phyloP scores from a whole-genome alignment of 1,140 invertebrate genomes.

The Dryas iulia region DNA sequence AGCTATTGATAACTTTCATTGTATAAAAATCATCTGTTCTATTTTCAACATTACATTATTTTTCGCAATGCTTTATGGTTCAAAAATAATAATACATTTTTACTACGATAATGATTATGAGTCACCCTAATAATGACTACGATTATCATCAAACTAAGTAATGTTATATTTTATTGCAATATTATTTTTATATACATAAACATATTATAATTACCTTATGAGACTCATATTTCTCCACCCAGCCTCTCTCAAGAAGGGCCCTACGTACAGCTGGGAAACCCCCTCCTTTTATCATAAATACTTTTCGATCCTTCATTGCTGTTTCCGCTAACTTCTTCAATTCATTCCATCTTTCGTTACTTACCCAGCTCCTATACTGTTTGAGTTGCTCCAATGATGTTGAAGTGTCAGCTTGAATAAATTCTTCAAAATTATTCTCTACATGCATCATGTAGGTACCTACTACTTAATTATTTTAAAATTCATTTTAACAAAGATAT shows the following conservation, averaged over 20 bases:
- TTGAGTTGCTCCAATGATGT: conserved; percentile 67
- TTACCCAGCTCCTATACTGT: conserved; percentile 73
- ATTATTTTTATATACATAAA: background rate
- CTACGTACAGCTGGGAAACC: conserved; percentile 79
- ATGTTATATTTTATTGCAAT: background rate
- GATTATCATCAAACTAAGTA: background rate
- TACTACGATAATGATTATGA: no score
- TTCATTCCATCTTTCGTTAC: conserved; percentile 75
- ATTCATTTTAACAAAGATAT: no score
- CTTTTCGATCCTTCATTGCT: conserved; percentile 74
- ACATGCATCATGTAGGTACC: no score
- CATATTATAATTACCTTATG: conserved; percentile 70
- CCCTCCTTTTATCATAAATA: conserved; percentile 79
- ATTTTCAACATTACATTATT: no score
- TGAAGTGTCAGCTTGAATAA: conserved; percentile 40
- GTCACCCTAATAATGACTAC: no score
- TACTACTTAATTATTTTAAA: background rate
- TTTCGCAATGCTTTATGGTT: background rate
- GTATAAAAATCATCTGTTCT: no score
- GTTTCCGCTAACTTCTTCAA: conserved; percentile 73
- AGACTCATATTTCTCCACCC: conserved; percentile 84
- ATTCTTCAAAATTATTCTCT: background rate
- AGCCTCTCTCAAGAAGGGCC: conserved; percentile 82
- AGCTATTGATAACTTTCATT: background rate
- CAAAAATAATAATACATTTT: background rate